These are phyloP conservation scores for Noctua fimbriata DNA, from an alignment of 2,888 invertebrate genomes.

Conservation along the genomic window DNA sequence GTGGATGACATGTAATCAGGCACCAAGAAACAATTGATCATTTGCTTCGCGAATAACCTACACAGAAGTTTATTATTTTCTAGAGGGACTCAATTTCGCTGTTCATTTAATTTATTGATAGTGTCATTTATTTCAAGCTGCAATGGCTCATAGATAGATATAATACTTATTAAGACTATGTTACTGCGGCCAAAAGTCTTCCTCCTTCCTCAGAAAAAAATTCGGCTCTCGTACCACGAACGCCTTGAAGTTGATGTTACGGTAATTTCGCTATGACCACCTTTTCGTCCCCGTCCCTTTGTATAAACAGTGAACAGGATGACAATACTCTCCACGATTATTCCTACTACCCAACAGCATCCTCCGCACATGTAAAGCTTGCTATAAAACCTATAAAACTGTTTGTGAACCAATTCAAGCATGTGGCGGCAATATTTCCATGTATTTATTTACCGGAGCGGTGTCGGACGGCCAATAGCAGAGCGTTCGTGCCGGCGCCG, in stretches of 20 bases:
- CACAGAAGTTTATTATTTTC: not conserved
- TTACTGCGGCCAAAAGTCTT: not conserved
- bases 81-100: not conserved
- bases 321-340: not conserved
- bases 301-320: not conserved
- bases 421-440: constrained; percentile 40
- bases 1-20: not conserved
- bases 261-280: not conserved
- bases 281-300: too few species aligned
- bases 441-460: constrained; percentile 49
- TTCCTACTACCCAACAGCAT: not conserved
- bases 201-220: not conserved
- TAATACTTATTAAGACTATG: too few species aligned
- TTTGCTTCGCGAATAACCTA: not conserved
- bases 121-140: too few species aligned
- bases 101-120: too few species aligned
- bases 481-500: constrained; percentile 33
- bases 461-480: constrained; percentile 63
- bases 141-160: too few species aligned
- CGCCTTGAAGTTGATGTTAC: not conserved
- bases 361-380: not conserved
- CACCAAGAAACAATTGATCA: not conserved
- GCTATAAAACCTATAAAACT: constrained; percentile 27
- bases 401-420: constrained; percentile 22
- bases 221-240: not conserved